Percentiles rank a stretch among this genome's conserved stretches.
Evolutionary conservation across 2,888 invertebrate genomes (phyloP).

Genomic region (Hirtodrosophila alboralis): DNA sequence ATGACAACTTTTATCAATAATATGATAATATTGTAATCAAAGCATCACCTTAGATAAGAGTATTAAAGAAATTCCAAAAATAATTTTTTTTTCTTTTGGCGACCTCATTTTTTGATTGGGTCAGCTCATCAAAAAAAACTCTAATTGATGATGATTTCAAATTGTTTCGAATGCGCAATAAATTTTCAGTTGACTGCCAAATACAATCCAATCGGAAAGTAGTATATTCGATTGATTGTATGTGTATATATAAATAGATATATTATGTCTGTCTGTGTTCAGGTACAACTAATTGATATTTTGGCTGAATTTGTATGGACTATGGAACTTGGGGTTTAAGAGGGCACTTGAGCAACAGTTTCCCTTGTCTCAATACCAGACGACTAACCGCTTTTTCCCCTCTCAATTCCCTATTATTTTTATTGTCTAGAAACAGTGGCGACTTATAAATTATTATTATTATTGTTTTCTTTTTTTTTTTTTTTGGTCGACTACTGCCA

Average conservation of each 20-base stretch:
- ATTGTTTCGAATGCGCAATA: slow-evolving; percentile 50
- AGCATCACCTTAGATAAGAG: no score
- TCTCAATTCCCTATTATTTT: not conserved
- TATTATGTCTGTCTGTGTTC: slow-evolving; percentile 11
- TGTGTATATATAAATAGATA: not conserved
- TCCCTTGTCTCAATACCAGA: not conserved
- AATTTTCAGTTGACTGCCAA: slow-evolving; percentile 49
- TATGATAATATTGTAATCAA: no score
- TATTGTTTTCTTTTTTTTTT: slow-evolving; percentile 17
- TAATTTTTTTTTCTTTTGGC: no score
- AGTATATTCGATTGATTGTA: not conserved
- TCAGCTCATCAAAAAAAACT: no score
- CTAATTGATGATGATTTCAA: slow-evolving; percentile 43
- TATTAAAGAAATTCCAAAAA: no score
- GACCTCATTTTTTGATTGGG: no score
- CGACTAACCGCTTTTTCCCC: not conserved
- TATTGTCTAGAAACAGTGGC: not conserved
- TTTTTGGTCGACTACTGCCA: slow-evolving; percentile 14
- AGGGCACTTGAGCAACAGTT: slow-evolving; percentile 3
- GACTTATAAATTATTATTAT: slow-evolving; percentile 12
- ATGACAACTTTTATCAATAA: no score
- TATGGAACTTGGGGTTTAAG: slow-evolving; percentile 11
- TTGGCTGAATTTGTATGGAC: slow-evolving; percentile 19
- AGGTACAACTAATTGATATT: slow-evolving; percentile 43
- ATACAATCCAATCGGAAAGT: slow-evolving; percentile 28